phyloP scores from a whole-genome alignment of 2,888 invertebrate genomes.

The Thysanoteuthis rhombus region DNA sequence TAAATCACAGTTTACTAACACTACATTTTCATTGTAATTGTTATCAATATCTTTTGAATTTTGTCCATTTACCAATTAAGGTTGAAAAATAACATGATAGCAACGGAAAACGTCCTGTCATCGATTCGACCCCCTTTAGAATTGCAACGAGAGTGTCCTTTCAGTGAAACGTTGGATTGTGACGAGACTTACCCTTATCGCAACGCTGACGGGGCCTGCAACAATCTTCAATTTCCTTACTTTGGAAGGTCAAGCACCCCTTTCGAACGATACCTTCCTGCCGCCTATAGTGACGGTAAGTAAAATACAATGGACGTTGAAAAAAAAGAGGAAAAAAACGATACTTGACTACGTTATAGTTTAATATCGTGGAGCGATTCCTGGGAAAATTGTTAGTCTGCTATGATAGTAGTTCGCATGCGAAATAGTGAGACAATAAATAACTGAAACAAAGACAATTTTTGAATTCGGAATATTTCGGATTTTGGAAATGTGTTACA shows the following conservation, averaged over 20 bases:
- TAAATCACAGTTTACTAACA: too few relatives aligned
- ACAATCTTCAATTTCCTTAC: constrained; percentile 41
- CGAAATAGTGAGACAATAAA: too few relatives aligned
- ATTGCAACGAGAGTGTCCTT: not conserved
- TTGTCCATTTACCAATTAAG: not conserved
- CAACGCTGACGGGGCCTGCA: constrained; percentile 47
- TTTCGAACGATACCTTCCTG: constrained; percentile 37
- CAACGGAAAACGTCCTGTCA: not conserved
- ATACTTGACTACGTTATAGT: too few relatives aligned
- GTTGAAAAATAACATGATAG: not conserved
- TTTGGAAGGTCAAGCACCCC: constrained; percentile 47
- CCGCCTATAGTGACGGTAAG: constrained; percentile 40
- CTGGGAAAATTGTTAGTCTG: too few relatives aligned
- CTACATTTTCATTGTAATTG: not conserved
- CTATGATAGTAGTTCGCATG: too few relatives aligned
- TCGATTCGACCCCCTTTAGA: not conserved
- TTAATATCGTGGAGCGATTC: too few relatives aligned
- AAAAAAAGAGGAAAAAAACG: too few relatives aligned
- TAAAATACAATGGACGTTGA: too few relatives aligned
- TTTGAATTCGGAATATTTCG: too few relatives aligned
- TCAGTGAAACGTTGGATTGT: not conserved
- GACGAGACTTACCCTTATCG: constrained; percentile 38
- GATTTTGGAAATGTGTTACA: too few relatives aligned
- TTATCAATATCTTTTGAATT: not conserved
- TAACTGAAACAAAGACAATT: too few relatives aligned